These are phyloP conservation scores for Rhombomys opimus DNA, from an alignment of 2,113 vertebrate species.

Conservation along the genomic window DNA sequence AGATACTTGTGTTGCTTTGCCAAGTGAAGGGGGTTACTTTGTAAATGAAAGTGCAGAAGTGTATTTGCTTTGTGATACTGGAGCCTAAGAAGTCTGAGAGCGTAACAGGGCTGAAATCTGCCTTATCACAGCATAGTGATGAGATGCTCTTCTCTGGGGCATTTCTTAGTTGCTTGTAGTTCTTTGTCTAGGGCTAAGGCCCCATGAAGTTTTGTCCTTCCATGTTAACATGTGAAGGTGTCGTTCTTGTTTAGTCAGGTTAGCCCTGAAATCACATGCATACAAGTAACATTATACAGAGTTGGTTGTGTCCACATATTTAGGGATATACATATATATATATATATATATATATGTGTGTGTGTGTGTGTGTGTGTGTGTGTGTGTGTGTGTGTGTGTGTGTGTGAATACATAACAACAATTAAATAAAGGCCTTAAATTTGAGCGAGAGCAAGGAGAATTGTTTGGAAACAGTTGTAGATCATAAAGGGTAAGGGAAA, in stretches of 20 bases:
- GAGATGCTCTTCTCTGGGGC: background rate
- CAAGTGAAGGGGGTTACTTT: constrained; percentile 16
- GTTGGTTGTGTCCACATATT: background rate
- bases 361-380: too few relatives aligned
- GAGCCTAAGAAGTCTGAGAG: background rate
- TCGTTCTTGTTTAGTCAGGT: background rate
- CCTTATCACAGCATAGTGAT: background rate
- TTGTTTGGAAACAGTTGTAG: background rate
- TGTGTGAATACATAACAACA: background rate
- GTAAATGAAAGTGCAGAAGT: background rate
- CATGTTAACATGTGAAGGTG: background rate
- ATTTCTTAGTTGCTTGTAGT: background rate
- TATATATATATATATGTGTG: too few relatives aligned
- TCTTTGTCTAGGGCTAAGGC: background rate
- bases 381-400: too few relatives aligned
- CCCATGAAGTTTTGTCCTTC: background rate
- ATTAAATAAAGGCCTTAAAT: background rate
- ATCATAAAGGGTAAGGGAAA: background rate
- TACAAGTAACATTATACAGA: background rate
- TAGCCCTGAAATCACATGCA: background rate
- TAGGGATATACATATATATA: background rate
- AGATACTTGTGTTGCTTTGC: constrained; percentile 39
- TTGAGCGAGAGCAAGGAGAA: background rate
- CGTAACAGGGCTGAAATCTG: background rate
- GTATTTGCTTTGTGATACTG: background rate